Evolutionary conservation across 2,797 vertebrate species (phyloP).

Genomic region (Spinibarbus caldwelli): DNA sequence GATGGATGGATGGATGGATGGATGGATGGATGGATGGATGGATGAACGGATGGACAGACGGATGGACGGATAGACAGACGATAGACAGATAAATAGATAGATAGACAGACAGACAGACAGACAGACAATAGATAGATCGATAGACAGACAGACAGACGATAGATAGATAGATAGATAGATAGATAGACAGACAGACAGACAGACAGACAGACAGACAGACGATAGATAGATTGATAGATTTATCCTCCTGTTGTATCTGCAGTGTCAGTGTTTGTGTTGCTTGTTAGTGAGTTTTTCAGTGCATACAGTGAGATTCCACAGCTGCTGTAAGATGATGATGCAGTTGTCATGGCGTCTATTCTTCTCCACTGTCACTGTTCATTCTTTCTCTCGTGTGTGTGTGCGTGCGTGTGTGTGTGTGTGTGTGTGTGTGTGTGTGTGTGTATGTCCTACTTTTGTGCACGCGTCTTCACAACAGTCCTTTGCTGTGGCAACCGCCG

Average conservation of each 20-base stretch:
- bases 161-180: neutral
- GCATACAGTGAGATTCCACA: neutral
- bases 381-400: neutral
- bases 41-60: neutral
- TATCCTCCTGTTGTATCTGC: neutral
- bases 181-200: neutral
- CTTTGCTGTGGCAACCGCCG: slow-evolving; percentile 58
- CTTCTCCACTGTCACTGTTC: neutral
- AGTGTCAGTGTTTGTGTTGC: neutral
- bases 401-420: neutral
- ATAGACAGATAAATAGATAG: neutral
- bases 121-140: neutral
- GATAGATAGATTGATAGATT: neutral
- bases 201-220: neutral
- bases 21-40: neutral
- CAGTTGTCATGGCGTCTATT: neutral
- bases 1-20: neutral
- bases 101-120: neutral
- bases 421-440: neutral
- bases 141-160: neutral
- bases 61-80: too few species aligned
- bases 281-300: neutral
- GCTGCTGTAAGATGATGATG: neutral
- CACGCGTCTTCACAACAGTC: slow-evolving; percentile 42
- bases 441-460: slow-evolving; percentile 48